Conservation (phyloP, 2,113 vertebrate genomes). For the Prinia subflava region DNA sequence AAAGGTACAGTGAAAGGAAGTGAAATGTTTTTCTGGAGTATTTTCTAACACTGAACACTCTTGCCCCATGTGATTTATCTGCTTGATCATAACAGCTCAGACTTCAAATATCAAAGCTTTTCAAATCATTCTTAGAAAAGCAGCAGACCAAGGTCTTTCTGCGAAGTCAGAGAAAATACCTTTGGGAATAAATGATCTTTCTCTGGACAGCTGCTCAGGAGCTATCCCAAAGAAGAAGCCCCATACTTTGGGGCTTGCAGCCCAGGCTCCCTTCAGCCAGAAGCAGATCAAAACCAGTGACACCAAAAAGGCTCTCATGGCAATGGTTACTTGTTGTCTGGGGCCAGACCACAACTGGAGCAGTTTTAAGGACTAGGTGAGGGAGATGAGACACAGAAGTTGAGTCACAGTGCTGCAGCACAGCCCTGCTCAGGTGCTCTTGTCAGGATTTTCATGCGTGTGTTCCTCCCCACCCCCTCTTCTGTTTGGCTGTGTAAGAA, state of each 20-base stretch:
- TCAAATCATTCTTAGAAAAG: not conserved
- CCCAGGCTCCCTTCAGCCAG: not conserved
- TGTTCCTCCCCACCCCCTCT: not conserved
- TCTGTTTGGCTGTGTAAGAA: not conserved
- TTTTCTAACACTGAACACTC: not conserved
- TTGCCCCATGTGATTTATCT: not conserved
- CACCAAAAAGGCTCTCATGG: not conserved
- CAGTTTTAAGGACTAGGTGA: not conserved
- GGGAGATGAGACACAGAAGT: not conserved
- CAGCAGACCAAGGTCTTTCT: not conserved
- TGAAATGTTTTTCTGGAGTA: not conserved
- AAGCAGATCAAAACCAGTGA: not conserved
- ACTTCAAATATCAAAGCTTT: conserved; percentile 5
- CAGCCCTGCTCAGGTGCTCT: not conserved
- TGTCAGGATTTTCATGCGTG: not conserved
- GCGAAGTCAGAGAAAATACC: not conserved
- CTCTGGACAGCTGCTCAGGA: not conserved
- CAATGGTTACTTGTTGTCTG: not conserved
- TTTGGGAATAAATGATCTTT: not conserved
- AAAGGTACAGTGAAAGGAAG: not conserved
- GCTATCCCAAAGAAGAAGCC: not conserved
- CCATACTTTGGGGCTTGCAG: not conserved
- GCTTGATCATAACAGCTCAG: not conserved
- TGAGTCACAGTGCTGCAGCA: not conserved
- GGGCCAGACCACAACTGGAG: not conserved